Evolutionary conservation across 2,888 invertebrate species (phyloP), one percentile per base, ranked within the genome.

Genomic region (Morpho helenor): DNA sequence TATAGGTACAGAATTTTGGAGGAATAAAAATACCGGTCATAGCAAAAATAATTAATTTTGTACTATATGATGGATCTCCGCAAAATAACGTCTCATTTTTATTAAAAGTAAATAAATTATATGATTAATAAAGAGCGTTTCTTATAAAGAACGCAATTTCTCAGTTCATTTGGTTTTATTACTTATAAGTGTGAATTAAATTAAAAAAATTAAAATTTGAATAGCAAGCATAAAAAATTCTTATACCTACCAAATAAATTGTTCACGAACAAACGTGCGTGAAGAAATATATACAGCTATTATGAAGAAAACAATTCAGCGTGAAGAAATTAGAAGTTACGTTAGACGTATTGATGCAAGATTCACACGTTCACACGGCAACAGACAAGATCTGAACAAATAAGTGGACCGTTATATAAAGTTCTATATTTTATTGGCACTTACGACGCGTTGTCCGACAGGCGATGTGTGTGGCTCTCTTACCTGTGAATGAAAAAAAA

Each of bases 401-500:
- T 53, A 53, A 53, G 45, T 45, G 40, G 31, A 40, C 52, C 52
- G 52, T 52, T 45, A 47, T 53, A 53, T 76, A 71, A 73, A 72
- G 60, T 63, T 61, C 56, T 66, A 62, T 71, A 74, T 77, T 16
- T 79, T 76, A 79, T 76, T 63, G 74, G 70, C 71, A 69, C 71
- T 72, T 62, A 64, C 61, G 51, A 47, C 50, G 46, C 57, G 53
- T 45, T 40, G 59, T 56, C 56, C 56, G 66, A 68, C 69, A 64
- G 66, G 66, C 73, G 67, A 68, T 71, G 75, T 77, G 76, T 75
- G 76, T 75, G 75, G 73, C 63, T 70, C 70, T 69, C 82, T 81
- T 84, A 84, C 84, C 84, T 84, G 82, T 64, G 71, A 75, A 74
- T 62, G 73, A 70, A 73, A 74, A 71, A 70, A 71, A 66, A 66